Conservation (phyloP, 92 coral and sea anemone species). For the Paramuricea clavata region DNA sequence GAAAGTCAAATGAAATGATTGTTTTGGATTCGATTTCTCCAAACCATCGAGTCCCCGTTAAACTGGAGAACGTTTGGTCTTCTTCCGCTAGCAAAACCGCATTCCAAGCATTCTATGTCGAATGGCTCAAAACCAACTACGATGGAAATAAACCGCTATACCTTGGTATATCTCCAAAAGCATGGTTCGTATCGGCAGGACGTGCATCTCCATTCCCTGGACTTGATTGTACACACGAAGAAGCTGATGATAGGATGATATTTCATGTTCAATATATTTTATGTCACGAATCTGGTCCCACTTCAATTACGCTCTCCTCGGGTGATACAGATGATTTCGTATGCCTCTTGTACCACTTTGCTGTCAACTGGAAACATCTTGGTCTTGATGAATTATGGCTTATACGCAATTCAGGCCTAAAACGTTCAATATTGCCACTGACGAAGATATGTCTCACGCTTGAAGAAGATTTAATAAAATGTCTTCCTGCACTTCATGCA, state of each 20-base stretch:
- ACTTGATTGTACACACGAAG: background rate
- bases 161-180: background rate
- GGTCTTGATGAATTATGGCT: constrained; percentile 17
- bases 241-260: constrained; percentile 16
- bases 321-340: constrained; percentile 17
- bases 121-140: constrained; percentile 35
- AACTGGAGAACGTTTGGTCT: constrained; percentile 17
- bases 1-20: constrained; percentile 17
- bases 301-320: background rate
- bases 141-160: background rate
- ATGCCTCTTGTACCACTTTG: background rate
- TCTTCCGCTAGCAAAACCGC: constrained; percentile 12
- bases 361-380: constrained; percentile 10
- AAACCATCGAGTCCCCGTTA: constrained; percentile 3
- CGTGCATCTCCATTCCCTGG: background rate
- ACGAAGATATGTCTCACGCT: background rate
- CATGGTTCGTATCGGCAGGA: constrained; percentile 7
- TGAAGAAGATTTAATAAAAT: background rate
- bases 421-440: constrained; percentile 23
- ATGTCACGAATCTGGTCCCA: constrained; percentile 12
- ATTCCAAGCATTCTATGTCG: constrained; percentile 8
- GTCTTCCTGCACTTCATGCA: constrained; percentile 17
- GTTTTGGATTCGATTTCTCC: constrained; percentile 7
- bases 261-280: constrained; percentile 14
- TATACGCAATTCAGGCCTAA: constrained; percentile 5